Conservation (phyloP, 92 coral and sea anemone genomes). For the Porites rus region DNA sequence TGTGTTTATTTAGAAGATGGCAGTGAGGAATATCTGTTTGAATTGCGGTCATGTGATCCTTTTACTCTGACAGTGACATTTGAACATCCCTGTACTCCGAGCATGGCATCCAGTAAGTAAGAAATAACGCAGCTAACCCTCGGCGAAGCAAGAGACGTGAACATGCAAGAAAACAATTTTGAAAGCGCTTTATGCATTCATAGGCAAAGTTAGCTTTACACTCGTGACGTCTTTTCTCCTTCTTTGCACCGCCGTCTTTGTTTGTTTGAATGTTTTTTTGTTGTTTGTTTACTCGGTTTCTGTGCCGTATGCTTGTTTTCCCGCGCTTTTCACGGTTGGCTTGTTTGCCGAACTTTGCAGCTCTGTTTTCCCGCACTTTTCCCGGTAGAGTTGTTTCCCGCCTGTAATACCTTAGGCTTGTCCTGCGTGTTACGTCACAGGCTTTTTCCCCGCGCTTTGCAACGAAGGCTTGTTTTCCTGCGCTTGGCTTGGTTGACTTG, state of each 20-base stretch:
- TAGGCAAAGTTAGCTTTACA: neutral
- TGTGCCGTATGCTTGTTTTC: neutral
- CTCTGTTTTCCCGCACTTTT: neutral
- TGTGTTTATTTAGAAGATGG: constrained; percentile 47
- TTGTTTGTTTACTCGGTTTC: too few relatives aligned
- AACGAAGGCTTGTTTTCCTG: neutral
- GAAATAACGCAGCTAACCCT: too few relatives aligned
- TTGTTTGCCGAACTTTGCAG: too few relatives aligned
- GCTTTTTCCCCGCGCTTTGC: neutral
- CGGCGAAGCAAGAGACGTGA: too few relatives aligned
- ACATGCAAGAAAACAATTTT: too few relatives aligned
- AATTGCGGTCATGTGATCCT: constrained; percentile 84
- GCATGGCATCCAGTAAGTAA: constrained; percentile 93
- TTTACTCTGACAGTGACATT: constrained; percentile 91
- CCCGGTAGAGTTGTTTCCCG: neutral
- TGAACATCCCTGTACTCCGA: constrained; percentile 87
- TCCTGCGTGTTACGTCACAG: neutral
- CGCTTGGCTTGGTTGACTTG: neutral
- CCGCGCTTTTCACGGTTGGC: neutral
- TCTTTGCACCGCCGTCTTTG: neutral
- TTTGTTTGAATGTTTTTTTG: too few relatives aligned
- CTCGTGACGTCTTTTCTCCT: neutral
- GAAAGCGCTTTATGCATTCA: too few relatives aligned
- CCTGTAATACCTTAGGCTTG: neutral
- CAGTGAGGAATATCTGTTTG: constrained; percentile 76